Percentiles rank a stretch among this genome's conserved stretches.
phyloP scores from a whole-genome alignment of 2,113 vertebrate genomes.

The Tyrannus savana region DNA sequence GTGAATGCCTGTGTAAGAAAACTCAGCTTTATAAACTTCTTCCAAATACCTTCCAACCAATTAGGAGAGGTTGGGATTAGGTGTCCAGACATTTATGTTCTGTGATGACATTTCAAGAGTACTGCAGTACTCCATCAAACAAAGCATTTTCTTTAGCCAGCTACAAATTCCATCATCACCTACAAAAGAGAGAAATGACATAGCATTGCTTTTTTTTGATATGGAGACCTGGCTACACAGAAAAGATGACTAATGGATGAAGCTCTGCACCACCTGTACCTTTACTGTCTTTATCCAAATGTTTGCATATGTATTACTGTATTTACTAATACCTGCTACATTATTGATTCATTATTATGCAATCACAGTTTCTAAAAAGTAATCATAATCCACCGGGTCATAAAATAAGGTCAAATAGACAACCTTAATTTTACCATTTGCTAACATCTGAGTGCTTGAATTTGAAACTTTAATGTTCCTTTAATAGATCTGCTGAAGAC shows the following conservation, averaged over 20 bases:
- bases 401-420: not conserved
- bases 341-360: not conserved
- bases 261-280: not conserved
- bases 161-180: not conserved
- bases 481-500: not conserved
- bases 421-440: not conserved
- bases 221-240: not conserved
- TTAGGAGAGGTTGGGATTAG: not conserved
- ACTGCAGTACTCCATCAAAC: not conserved
- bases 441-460: not conserved
- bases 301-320: not conserved
- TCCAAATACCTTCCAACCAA: not conserved
- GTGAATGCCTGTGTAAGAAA: not conserved
- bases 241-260: not conserved
- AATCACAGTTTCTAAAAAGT: not conserved
- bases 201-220: not conserved
- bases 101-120: not conserved
- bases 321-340: not conserved
- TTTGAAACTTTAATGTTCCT: not conserved
- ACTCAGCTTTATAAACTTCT: not conserved
- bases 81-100: not conserved
- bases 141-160: not conserved
- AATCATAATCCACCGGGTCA: not conserved
- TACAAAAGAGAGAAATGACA: not conserved
- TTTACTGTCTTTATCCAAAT: not conserved